phyloP scores from a whole-genome alignment of 2,888 invertebrate species.

The Augiades crinisus region DNA sequence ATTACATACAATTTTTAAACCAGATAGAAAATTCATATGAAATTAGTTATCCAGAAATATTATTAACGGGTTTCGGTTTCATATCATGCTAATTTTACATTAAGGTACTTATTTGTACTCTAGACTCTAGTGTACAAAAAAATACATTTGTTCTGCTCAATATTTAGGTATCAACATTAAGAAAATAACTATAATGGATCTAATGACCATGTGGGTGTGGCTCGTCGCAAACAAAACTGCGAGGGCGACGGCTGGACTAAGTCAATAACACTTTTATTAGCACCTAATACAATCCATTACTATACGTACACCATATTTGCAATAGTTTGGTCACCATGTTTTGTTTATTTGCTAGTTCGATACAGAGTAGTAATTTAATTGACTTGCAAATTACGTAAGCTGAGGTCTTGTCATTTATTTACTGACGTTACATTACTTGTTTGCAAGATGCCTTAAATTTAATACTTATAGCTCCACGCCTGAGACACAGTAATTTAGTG shows the following conservation, averaged over 20 bases:
- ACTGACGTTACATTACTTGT: not conserved
- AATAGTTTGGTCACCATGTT: not conserved
- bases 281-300: conserved; percentile 12
- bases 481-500: no score
- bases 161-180: conserved; percentile 7
- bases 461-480: no score
- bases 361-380: not conserved
- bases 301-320: not conserved
- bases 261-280: conserved; percentile 29
- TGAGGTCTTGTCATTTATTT: not conserved
- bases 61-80: no score
- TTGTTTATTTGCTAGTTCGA: not conserved
- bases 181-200: conserved; percentile 11
- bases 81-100: no score
- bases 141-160: no score
- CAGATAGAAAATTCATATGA: no score
- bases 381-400: conserved; percentile 1
- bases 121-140: no score
- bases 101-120: no score
- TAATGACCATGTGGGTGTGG: conserved; percentile 22
- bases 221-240: conserved; percentile 7
- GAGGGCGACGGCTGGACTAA: conserved; percentile 20
- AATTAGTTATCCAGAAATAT: no score
- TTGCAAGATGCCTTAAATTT: no score
- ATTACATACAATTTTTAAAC: no score